Evolutionary conservation across 2,888 invertebrate species (phyloP).

Genomic region (Eupithecia exiguata): DNA sequence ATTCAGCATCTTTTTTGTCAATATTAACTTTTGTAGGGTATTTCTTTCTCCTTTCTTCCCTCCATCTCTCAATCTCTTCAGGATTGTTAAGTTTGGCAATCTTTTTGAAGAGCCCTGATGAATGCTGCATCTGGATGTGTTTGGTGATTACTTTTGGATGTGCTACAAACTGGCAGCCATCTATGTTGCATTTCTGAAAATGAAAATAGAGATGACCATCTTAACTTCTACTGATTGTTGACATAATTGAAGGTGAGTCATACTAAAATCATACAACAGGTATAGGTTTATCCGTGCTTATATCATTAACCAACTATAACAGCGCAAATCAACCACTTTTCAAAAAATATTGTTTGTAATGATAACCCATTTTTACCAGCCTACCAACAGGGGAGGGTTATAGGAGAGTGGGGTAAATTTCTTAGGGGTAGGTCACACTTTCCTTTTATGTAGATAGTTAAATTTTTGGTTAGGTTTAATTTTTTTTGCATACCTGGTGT

Average conservation of each 20-base stretch:
- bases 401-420: too few relatives aligned
- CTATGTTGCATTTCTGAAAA: conserved; percentile 88
- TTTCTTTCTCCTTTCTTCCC: conserved; percentile 90
- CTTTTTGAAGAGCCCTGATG: conserved; percentile 91
- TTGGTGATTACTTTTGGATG: conserved; percentile 90
- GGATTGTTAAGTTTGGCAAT: conserved; percentile 89
- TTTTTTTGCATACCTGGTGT: conserved; percentile 83
- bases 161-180: conserved; percentile 91
- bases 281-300: background rate
- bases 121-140: conserved; percentile 93
- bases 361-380: too few relatives aligned
- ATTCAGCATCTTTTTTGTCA: conserved; percentile 84
- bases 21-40: conserved; percentile 90
- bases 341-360: background rate
- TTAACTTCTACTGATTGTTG: background rate
- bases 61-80: conserved; percentile 94
- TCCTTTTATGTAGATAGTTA: too few relatives aligned
- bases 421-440: too few relatives aligned
- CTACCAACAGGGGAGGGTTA: too few relatives aligned
- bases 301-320: background rate
- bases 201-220: conserved; percentile 1
- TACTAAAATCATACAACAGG: background rate
- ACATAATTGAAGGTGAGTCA: background rate
- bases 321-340: background rate
- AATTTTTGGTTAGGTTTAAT: background rate